Percentiles rank a stretch among this genome's conserved stretches.
Conservation (phyloP, 2,113 vertebrate genomes). For the Dromaius novaehollandiae region DNA sequence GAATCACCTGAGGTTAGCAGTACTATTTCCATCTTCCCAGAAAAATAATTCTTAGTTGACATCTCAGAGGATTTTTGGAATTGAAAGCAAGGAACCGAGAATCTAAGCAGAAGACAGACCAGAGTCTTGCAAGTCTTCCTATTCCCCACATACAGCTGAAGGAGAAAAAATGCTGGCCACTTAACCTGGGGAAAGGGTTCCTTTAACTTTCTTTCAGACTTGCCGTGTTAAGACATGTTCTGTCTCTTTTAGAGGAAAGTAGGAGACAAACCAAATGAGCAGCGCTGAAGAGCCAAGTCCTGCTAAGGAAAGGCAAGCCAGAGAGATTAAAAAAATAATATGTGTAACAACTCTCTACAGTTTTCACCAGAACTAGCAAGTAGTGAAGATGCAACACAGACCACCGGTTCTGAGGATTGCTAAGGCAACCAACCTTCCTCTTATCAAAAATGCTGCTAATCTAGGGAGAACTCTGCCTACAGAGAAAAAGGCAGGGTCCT, state of each 20-base stretch:
- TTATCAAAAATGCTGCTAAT: background rate
- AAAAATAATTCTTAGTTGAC: background rate
- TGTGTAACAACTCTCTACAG: background rate
- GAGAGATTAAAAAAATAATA: background rate
- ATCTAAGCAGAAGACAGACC: background rate
- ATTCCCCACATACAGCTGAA: background rate
- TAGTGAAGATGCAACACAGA: background rate
- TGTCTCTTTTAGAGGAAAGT: background rate
- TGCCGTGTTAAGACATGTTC: background rate
- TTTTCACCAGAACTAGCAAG: background rate
- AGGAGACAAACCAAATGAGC: background rate
- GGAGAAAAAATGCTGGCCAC: background rate
- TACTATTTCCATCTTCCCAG: background rate
- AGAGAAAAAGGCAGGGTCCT: background rate
- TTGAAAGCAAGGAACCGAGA: background rate
- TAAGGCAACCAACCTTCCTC: background rate
- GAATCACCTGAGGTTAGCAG: background rate
- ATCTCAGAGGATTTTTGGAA: background rate
- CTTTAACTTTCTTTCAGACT: background rate
- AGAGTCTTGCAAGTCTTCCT: background rate
- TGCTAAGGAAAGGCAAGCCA: background rate
- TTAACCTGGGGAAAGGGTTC: background rate
- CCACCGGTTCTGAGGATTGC: background rate
- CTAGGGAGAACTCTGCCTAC: background rate
- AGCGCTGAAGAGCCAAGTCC: background rate